Evolutionary conservation across 2,113 vertebrate genomes (phyloP).

Genomic region (Oreochromis niloticus): DNA sequence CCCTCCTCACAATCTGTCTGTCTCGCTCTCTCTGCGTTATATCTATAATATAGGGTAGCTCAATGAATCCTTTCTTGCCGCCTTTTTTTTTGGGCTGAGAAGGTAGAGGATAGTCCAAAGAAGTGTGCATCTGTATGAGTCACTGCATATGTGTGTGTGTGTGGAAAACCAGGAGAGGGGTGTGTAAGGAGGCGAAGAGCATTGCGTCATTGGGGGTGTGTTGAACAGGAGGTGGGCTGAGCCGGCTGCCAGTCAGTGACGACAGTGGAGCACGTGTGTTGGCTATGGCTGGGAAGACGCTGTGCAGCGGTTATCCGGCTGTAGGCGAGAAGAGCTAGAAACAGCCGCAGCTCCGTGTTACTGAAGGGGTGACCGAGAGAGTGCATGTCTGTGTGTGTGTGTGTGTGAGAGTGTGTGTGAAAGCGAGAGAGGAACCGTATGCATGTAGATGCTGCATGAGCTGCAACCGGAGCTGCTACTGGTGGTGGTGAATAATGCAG

Average conservation of each 20-base stretch:
- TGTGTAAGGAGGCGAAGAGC: conserved; percentile 41
- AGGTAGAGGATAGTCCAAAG: not conserved
- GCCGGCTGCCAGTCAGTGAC: conserved; percentile 78
- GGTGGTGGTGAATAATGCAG: conserved; percentile 74
- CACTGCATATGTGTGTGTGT: not conserved
- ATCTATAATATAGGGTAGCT: conserved; percentile 49
- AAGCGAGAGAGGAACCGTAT: not conserved
- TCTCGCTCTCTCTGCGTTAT: not conserved
- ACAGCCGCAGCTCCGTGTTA: conserved; percentile 43
- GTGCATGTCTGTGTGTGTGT: conserved; percentile 6
- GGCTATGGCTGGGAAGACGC: conserved; percentile 64
- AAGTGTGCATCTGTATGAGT: conserved; percentile 30
- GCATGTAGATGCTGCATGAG: conserved; percentile 35
- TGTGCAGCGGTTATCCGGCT: conserved; percentile 38
- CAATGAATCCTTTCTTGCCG: conserved; percentile 55
- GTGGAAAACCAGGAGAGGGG: not conserved
- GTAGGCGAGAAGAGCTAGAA: conserved; percentile 40
- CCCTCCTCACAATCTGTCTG: not conserved
- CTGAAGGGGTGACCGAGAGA: conserved; percentile 9
- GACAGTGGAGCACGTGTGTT: conserved; percentile 76
- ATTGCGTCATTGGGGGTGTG: conserved; percentile 74
- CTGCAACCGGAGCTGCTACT: conserved; percentile 47
- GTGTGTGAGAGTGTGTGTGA: not conserved
- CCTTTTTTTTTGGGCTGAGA: not conserved
- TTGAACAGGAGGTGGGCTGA: conserved; percentile 62